Evolutionary conservation across 2,888 invertebrate genomes (phyloP).

Genomic region (Imbricaverruca yamaguchii): DNA sequence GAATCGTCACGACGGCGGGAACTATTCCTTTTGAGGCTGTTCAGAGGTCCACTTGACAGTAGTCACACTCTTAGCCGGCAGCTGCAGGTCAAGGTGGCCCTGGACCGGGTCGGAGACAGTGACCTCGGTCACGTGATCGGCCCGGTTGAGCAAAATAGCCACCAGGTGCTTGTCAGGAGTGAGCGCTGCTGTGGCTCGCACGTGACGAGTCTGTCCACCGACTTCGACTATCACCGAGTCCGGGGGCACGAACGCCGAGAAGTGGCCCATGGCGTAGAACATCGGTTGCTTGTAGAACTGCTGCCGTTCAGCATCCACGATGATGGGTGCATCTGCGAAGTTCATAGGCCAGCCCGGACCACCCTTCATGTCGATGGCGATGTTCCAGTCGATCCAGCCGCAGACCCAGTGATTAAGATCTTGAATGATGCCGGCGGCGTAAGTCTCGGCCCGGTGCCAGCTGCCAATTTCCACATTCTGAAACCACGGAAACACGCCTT

Average conservation of each 20-base stretch:
- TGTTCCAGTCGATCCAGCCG: conserved; percentile 53
- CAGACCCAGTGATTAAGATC: conserved; percentile 47
- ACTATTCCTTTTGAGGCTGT: no score
- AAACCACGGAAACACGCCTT: conserved; percentile 33
- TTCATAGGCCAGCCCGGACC: conserved; percentile 50
- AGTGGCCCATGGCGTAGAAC: conserved; percentile 51
- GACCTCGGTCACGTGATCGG: not conserved
- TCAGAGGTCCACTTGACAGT: not conserved
- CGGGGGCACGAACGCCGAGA: conserved; percentile 39
- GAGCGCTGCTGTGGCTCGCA: not conserved
- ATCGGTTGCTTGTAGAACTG: conserved; percentile 51
- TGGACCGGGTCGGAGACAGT: not conserved
- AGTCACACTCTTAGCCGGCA: not conserved
- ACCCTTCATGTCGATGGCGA: conserved; percentile 46
- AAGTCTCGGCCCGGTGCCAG: conserved; percentile 48
- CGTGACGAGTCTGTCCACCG: not conserved
- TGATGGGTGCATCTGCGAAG: conserved; percentile 48
- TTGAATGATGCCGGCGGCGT: conserved; percentile 48
- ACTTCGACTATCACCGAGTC: conserved; percentile 32
- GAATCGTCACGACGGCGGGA: no score
- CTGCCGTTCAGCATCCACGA: conserved; percentile 42
- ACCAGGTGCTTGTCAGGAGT: not conserved
- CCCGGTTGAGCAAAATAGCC: not conserved
- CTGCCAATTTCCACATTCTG: conserved; percentile 44
- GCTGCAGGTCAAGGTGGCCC: not conserved